Evolutionary conservation across 2,797 vertebrate species (phyloP).

Genomic region (Limosa lapponica): DNA sequence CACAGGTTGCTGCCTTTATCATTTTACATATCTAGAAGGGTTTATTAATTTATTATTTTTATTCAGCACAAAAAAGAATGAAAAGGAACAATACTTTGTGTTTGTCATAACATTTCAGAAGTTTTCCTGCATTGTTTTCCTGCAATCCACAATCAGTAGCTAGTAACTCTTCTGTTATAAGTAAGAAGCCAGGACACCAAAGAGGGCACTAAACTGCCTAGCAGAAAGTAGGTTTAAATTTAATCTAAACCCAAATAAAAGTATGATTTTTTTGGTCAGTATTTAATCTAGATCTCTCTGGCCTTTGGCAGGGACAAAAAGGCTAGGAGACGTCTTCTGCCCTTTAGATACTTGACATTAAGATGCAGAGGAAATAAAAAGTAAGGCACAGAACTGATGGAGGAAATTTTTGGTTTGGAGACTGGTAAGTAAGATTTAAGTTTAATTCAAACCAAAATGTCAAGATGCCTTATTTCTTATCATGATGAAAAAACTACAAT

Average conservation of each 20-base stretch:
- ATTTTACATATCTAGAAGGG: not conserved
- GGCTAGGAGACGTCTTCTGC: not conserved
- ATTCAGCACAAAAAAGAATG: not conserved
- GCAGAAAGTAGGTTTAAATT: not conserved
- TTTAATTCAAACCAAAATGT: not conserved
- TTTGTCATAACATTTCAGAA: not conserved
- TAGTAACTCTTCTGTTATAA: not conserved
- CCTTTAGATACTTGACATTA: not conserved
- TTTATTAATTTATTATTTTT: rapidly evolving
- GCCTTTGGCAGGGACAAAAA: not conserved
- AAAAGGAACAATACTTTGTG: not conserved
- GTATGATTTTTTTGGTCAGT: not conserved
- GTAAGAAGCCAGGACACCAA: not conserved
- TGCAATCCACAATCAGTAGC: not conserved
- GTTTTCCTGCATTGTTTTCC: not conserved
- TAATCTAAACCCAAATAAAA: not conserved
- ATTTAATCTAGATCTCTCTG: not conserved
- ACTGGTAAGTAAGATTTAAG: not conserved
- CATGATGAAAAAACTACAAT: not conserved
- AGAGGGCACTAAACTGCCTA: not conserved
- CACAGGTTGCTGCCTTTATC: not conserved
- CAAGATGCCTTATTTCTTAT: not conserved
- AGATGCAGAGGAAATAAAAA: not conserved
- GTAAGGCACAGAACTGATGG: not conserved
- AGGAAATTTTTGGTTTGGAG: not conserved